phyloP scores from a whole-genome alignment of 2,888 invertebrate species.

The Tortrix viridana region DNA sequence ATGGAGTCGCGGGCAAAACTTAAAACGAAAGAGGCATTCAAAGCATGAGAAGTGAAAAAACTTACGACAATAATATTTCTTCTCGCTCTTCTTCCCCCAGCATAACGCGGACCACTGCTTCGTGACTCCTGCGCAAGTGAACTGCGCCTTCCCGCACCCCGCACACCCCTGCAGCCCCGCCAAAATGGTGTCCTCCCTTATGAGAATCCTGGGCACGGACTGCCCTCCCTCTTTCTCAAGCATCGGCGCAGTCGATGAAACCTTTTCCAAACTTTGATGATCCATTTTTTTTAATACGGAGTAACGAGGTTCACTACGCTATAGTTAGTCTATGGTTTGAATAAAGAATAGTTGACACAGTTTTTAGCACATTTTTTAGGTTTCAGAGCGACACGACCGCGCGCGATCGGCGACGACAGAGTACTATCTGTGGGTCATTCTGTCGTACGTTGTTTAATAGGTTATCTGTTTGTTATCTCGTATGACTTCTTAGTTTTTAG shows the following conservation, averaged over 20 bases:
- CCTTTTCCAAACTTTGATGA: slow-evolving; percentile 45
- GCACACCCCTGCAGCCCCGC: slow-evolving; percentile 68
- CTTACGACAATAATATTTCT: slow-evolving; percentile 74
- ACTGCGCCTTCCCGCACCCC: slow-evolving; percentile 67
- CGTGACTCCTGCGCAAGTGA: slow-evolving; percentile 68
- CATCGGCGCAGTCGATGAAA: slow-evolving; percentile 50
- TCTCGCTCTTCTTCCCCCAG: slow-evolving; percentile 71
- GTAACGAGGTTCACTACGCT: no score
- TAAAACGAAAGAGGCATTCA: no score
- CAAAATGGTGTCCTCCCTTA: slow-evolving; percentile 73
- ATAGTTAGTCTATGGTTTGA: no score
- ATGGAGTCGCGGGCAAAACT: no score
- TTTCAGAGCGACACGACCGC: neutral
- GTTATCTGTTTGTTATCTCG: slow-evolving; percentile 43
- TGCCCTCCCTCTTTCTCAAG: no score
- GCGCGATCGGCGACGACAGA: neutral
- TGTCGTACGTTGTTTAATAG: slow-evolving; percentile 46
- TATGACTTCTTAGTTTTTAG: slow-evolving; percentile 9
- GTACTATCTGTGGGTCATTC: slow-evolving; percentile 39
- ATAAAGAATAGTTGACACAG: neutral
- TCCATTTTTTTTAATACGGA: slow-evolving; percentile 38
- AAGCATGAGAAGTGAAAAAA: slow-evolving; percentile 35
- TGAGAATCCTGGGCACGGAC: slow-evolving; percentile 45
- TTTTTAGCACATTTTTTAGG: neutral
- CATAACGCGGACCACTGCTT: slow-evolving; percentile 73